These are phyloP conservation scores for Coregonus ussuriensis DNA, from an alignment of 2,797 vertebrate species.

Conservation along the genomic window DNA sequence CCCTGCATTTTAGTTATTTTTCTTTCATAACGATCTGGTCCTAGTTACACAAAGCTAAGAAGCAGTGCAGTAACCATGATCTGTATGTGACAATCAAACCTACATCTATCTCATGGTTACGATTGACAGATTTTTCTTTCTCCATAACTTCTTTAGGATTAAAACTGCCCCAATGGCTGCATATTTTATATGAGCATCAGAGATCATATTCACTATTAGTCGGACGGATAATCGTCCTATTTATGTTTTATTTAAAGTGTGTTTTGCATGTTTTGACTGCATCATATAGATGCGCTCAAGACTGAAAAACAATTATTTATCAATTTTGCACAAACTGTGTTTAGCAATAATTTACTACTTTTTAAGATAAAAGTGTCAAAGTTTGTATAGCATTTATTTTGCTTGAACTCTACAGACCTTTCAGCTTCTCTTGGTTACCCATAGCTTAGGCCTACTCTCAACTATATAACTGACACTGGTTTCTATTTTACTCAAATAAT, in stretches of 20 bases:
- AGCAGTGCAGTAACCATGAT: slow-evolving; percentile 35
- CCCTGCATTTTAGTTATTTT: slow-evolving; percentile 34
- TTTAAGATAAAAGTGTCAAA: slow-evolving; percentile 57
- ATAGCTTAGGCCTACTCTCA: background rate
- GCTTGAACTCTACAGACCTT: slow-evolving; percentile 35
- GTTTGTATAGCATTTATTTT: slow-evolving; percentile 45
- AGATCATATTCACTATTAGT: background rate
- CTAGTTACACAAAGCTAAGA: slow-evolving; percentile 20
- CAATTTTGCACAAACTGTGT: slow-evolving; percentile 65
- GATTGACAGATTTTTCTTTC: slow-evolving; percentile 35
- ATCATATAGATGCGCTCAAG: slow-evolving; percentile 40
- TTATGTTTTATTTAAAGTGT: slow-evolving; percentile 41
- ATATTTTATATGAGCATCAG: background rate
- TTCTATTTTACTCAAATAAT: slow-evolving; percentile 30
- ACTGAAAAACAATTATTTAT: slow-evolving; percentile 41
- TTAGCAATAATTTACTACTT: slow-evolving; percentile 66
- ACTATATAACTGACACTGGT: slow-evolving; percentile 9
- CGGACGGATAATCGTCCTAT: slow-evolving; percentile 11
- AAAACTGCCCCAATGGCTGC: slow-evolving; percentile 14
- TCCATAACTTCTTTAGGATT: slow-evolving; percentile 25
- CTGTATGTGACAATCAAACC: slow-evolving; percentile 61
- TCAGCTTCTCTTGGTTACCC: background rate
- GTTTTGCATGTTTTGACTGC: slow-evolving; percentile 57
- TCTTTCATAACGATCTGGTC: slow-evolving; percentile 35
- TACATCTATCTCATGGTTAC: slow-evolving; percentile 37